Conservation (phyloP, 2,113 vertebrate genomes). For the Pseudopodoces humilis region DNA sequence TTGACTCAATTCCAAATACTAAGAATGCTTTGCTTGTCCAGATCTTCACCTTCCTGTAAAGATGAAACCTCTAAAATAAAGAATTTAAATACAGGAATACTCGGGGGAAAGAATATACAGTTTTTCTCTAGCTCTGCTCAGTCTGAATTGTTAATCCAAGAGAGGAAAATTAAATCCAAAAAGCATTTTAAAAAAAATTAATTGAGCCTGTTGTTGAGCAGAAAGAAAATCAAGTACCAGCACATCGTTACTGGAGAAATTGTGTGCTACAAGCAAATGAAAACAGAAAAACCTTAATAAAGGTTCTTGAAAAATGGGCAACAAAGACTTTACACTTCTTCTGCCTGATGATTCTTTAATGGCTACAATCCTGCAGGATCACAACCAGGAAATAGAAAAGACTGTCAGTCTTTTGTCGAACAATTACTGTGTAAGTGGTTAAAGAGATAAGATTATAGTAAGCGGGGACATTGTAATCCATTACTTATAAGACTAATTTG, state of each 20-base stretch:
- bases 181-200: not conserved
- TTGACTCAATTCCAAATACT: not conserved
- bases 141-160: not conserved
- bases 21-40: not conserved
- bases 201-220: not conserved
- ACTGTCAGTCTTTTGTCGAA: constrained; percentile 7
- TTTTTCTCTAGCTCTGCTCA: not conserved
- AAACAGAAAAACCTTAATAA: constrained; percentile 34
- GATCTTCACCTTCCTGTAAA: not conserved
- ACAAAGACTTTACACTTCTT: not conserved
- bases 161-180: constrained; percentile 33
- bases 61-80: not conserved
- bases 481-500: constrained; percentile 40
- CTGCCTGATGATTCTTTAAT: constrained; percentile 49
- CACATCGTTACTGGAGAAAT: not conserved
- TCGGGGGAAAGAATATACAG: not conserved
- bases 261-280: not conserved
- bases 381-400: constrained; percentile 25
- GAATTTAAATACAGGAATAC: not conserved
- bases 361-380: constrained; percentile 23
- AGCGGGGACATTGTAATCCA: not conserved
- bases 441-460: constrained; percentile 50
- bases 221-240: constrained; percentile 38
- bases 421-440: constrained; percentile 46
- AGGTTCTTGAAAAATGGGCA: constrained; percentile 23